A percentile compares a stretch with the other conserved stretches of the same genome.
Conservation (phyloP, 2,797 vertebrate species). For the Hippopotamyrus pictus region DNA sequence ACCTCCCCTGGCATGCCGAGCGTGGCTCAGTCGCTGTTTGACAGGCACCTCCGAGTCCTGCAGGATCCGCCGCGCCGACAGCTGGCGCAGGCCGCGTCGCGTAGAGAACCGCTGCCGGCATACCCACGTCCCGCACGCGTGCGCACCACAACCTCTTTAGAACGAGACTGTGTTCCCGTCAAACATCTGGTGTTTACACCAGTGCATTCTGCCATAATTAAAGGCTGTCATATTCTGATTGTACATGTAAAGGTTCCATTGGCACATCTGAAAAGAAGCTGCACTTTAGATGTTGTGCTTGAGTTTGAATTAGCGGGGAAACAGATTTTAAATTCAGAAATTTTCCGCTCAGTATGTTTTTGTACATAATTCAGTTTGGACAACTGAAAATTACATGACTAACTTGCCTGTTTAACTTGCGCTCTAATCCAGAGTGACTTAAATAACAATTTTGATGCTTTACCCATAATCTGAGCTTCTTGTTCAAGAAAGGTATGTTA, state of each 20-base stretch:
- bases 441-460: background rate
- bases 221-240: slow-evolving; percentile 4
- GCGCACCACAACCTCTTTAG: background rate
- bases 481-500: background rate
- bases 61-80: background rate
- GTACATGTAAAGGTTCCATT: background rate
- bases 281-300: background rate
- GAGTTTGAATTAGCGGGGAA: background rate
- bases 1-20: background rate
- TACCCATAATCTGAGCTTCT: background rate
- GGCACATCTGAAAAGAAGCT: background rate
- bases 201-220: background rate
- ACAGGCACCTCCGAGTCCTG: background rate
- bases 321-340: background rate
- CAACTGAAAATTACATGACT: background rate
- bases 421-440: background rate
- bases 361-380: background rate
- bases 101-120: background rate
- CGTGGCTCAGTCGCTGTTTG: background rate
- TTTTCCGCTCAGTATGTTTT: background rate
- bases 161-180: background rate
- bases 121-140: background rate
- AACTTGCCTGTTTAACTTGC: background rate
- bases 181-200: slow-evolving; percentile 16
- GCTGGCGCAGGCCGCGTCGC: background rate